Conservation (phyloP, 1,140 invertebrate species). For the Drosophila orena region DNA sequence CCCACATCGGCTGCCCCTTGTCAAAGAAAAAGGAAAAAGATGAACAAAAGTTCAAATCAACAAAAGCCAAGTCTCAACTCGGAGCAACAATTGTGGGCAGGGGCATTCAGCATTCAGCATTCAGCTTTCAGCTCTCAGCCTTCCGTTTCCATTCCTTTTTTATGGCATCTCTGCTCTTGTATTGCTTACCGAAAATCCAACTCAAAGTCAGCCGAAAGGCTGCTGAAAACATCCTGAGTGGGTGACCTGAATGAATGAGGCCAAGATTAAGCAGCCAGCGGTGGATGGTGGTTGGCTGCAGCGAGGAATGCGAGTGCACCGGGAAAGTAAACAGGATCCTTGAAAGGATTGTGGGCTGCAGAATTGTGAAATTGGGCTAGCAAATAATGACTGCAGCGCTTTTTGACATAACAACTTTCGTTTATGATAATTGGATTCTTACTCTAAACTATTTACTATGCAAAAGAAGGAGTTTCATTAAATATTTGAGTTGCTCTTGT, state of each 20-base stretch:
- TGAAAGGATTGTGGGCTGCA: no score
- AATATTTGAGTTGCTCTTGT: no score
- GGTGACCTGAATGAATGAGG: constrained; percentile 31
- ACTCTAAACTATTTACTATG: no score
- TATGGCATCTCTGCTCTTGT: constrained; percentile 17
- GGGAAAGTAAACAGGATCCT: neutral
- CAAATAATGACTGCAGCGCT: no score
- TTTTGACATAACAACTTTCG: no score
- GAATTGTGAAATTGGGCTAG: no score
- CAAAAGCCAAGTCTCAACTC: constrained; percentile 61
- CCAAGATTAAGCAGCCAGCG: constrained; percentile 41
- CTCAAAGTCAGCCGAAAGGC: constrained; percentile 47
- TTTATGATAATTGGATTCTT: no score
- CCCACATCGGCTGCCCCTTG: constrained; percentile 43
- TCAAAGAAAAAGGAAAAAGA: constrained; percentile 44
- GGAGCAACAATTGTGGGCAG: constrained; percentile 58
- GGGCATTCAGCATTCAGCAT: constrained; percentile 2
- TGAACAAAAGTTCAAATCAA: constrained; percentile 72
- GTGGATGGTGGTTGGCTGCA: constrained; percentile 22
- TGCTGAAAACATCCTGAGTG: constrained; percentile 46
- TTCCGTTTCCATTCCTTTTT: neutral
- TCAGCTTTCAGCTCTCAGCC: neutral
- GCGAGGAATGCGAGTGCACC: constrained; percentile 11
- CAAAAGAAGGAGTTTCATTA: no score
- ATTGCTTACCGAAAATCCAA: constrained; percentile 45